Conservation (phyloP, 2,113 vertebrate genomes). For the Camelus bactrianus region DNA sequence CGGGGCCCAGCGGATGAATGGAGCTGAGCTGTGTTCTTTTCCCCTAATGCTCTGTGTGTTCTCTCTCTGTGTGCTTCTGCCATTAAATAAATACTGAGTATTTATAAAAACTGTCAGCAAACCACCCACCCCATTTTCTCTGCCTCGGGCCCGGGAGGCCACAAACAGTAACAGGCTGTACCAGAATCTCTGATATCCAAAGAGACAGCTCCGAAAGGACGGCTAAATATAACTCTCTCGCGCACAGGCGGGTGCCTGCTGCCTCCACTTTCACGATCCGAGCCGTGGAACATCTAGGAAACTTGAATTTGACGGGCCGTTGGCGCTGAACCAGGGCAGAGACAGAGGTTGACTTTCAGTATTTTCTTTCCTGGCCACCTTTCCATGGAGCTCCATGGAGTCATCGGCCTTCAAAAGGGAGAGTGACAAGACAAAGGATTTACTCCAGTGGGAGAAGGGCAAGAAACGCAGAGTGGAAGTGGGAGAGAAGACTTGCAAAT, state of each 20-base stretch:
- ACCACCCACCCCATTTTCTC: conserved; percentile 59
- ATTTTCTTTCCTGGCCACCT: background rate
- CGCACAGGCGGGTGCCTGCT: background rate
- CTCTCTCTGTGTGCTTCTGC: conserved; percentile 62
- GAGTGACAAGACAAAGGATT: background rate
- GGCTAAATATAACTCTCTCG: background rate
- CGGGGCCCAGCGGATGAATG: conserved; percentile 34
- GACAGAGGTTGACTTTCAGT: background rate
- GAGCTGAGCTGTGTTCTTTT: conserved; percentile 31
- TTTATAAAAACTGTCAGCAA: conserved; percentile 76
- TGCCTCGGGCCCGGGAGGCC: background rate
- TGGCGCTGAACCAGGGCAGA: background rate
- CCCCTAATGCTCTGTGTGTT: conserved; percentile 40
- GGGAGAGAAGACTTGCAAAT: background rate
- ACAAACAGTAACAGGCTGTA: conserved; percentile 53
- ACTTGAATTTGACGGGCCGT: background rate
- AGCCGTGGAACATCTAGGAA: background rate
- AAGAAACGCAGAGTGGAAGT: background rate
- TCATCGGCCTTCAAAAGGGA: background rate
- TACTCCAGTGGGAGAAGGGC: background rate
- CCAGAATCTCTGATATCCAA: background rate
- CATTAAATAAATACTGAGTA: conserved; percentile 70
- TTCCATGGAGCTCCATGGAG: background rate
- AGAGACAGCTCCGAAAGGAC: background rate
- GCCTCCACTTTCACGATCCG: background rate